Evolutionary conservation across 2,888 invertebrate genomes (phyloP), one percentile per base, ranked within the genome.

Genomic region (Leucophora obtusa): DNA sequence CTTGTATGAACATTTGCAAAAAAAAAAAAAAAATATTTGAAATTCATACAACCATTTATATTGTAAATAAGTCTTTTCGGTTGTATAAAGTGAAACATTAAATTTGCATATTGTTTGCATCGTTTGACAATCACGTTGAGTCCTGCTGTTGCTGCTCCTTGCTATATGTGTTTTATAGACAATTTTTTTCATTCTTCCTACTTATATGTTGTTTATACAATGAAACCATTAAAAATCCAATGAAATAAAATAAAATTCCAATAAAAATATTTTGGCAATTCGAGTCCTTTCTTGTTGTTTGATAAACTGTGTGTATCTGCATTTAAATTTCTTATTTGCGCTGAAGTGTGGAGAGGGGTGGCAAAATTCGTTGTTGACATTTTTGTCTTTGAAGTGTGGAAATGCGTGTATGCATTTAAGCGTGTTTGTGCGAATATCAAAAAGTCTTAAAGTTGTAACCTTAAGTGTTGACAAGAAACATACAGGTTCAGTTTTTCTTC

Each of bases 241-340:
- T 88, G 86, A 89, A 88, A 88, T 88, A 88, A 88, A 88, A 88
- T 88, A 88, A 88, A 88, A 89, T 87, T 88, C 87, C 87, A 88
- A 88, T 88, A 88, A 88, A 89, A 88, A 88, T 88, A 88, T 87
- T 89, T 83, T 79, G 79, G 76, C 77, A 79, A 60, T 81, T 38
- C 70, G 33, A 77, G 71, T 59, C 33, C 69, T 63, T 59, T 15
- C 50, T 56, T 60, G 50, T 51, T 51, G 69, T 75, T 69, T 63
- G 59, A 70, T 72, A 79, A 69, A 77, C 72, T 71, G 65, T 68
- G 21, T 18, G 21, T 54, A 54, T 17, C 1, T 47, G 28, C 28
- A 7, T 28, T 28, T 28, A 28, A 28, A 43, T 75, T 21, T 33
- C 11, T n/a, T 17, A 17, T 14, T 14, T 15, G 24, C 10, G 8